Conservation (phyloP, 2,888 invertebrate genomes). For the Drosophila cracens region DNA sequence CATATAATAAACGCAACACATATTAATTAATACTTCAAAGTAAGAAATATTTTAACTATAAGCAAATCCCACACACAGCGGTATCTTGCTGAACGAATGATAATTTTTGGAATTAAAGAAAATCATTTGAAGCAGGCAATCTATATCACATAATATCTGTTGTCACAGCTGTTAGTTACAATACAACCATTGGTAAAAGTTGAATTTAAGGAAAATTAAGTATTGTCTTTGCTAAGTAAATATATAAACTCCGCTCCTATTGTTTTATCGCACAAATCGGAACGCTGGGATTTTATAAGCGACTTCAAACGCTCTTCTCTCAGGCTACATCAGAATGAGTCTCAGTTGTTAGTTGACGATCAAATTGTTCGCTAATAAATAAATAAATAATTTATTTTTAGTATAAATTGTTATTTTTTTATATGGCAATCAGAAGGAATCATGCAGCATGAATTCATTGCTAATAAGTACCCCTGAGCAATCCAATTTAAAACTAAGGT, state of each 20-base stretch:
- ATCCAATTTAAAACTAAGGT: neutral
- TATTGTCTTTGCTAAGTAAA: neutral
- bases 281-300: neutral
- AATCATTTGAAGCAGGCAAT: neutral
- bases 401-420: neutral
- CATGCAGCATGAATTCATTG: neutral
- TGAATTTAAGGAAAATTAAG: neutral
- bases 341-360: neutral
- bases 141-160: neutral
- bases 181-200: neutral
- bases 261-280: neutral
- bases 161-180: neutral
- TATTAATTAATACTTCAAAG: neutral
- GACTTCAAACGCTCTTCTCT: neutral
- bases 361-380: neutral
- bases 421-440: neutral
- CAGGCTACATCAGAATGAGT: neutral
- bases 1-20: conserved; percentile 2
- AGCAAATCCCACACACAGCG: neutral
- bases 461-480: neutral
- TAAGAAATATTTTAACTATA: neutral
- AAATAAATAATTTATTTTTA: neutral
- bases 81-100: neutral
- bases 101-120: neutral
- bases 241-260: neutral